Percentiles rank a stretch among this genome's conserved stretches.
phyloP scores from a whole-genome alignment of 2,888 invertebrate species.

The Pseudococcus jackbeardsleyi region DNA sequence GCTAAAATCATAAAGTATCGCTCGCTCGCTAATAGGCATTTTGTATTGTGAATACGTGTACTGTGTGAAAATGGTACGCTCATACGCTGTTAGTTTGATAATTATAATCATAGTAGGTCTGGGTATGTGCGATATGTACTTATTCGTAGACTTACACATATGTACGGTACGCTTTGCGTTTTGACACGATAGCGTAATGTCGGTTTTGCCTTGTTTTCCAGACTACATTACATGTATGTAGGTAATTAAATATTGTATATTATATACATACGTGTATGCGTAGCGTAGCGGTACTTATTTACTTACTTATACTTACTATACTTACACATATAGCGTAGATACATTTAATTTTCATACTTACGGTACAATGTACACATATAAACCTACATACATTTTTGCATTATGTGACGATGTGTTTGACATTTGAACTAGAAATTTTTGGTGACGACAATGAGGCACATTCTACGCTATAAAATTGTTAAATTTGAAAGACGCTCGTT shows the following conservation, averaged over 20 bases:
- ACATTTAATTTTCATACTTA: no score
- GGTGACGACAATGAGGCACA: neutral
- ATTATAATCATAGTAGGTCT: no score
- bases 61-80: no score
- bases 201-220: no score
- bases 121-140: neutral
- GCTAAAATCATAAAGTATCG: no score
- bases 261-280: no score
- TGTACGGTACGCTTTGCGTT: neutral
- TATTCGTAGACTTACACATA: neutral
- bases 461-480: neutral
- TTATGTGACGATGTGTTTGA: neutral
- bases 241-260: no score
- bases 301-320: neutral
- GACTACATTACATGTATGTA: no score
- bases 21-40: neutral
- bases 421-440: conserved; percentile 19
- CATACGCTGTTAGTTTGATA: neutral
- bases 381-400: no score
- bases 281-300: neutral
- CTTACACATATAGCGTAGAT: no score
- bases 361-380: no score
- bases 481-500: neutral
- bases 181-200: no score
- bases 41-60: neutral